A percentile compares a stretch with the other conserved stretches of the same genome.
These are phyloP conservation scores for Pseudonaja textilis DNA, from an alignment of 2,113 vertebrate species.

Conservation along the genomic window DNA sequence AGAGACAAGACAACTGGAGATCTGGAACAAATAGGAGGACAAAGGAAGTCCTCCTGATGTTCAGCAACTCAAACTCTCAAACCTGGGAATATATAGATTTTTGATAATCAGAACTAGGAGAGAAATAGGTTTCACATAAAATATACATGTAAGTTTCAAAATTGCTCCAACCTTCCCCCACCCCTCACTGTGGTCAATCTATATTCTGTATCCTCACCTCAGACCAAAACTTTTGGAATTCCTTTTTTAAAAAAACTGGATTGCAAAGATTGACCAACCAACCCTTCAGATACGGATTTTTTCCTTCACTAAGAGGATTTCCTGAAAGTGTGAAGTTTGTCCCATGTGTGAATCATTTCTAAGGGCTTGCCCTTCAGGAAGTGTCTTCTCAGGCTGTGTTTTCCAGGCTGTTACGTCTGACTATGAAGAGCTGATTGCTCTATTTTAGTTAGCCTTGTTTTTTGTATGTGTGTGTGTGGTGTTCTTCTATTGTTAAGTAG, in stretches of 20 bases:
- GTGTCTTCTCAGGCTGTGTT: not conserved
- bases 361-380: not conserved
- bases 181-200: not conserved
- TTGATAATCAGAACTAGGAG: not conserved
- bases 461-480: accelerated
- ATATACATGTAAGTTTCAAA: not conserved
- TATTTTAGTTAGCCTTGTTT: too few relatives aligned
- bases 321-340: not conserved
- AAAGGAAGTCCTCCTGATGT: not conserved
- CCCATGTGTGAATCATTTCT: not conserved
- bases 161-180: not conserved
- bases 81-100: not conserved
- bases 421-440: not conserved
- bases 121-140: not conserved
- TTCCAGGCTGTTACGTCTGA: not conserved
- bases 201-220: not conserved
- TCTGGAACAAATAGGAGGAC: not conserved
- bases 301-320: not conserved
- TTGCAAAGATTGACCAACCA: not conserved
- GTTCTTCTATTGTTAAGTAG: not conserved
- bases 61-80: not conserved
- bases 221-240: not conserved
- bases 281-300: not conserved
- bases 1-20: not conserved
- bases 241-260: not conserved